A percentile compares a stretch with the other conserved stretches of the same genome.
Evolutionary conservation across 2,888 invertebrate genomes (phyloP).

Genomic region (Spatulosminthurus flaviceps): DNA sequence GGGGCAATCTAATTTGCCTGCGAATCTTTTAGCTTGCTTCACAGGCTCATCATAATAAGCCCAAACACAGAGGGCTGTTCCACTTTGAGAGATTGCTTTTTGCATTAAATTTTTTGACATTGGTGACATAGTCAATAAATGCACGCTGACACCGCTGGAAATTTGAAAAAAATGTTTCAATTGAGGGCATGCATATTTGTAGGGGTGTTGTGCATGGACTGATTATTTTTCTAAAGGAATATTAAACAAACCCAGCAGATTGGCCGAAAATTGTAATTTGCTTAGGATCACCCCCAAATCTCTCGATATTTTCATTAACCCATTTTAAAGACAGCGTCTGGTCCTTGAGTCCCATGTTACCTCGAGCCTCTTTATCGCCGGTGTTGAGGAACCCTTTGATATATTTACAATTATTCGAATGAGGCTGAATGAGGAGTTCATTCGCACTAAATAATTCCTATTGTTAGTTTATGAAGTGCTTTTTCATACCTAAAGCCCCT

Average conservation of each 20-base stretch:
- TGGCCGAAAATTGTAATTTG: conserved; percentile 28
- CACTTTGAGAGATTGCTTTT: conserved; percentile 55
- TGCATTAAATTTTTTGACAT: conserved; percentile 39
- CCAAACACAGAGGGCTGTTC: conserved; percentile 51
- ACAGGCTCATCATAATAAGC: conserved; percentile 52
- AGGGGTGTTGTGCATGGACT: no score
- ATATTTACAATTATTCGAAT: neutral
- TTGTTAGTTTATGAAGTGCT: no score
- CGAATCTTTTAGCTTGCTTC: conserved; percentile 55
- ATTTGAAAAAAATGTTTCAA: neutral
- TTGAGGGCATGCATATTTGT: no score
- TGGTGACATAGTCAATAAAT: conserved; percentile 22
- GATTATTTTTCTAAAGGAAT: neutral
- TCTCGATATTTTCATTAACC: conserved; percentile 31
- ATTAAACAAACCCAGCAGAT: conserved; percentile 41
- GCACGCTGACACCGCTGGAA: conserved; percentile 25
- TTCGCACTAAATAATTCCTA: no score
- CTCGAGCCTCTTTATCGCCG: conserved; percentile 3
- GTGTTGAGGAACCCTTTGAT: conserved; percentile 26
- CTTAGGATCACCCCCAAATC: conserved; percentile 30
- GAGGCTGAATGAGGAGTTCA: neutral
- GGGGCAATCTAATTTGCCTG: conserved; percentile 54
- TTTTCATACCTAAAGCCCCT: conserved; percentile 25
- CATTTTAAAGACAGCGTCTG: conserved; percentile 34
- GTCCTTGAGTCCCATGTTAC: conserved; percentile 38